phyloP scores from a whole-genome alignment of 92 coral and sea anemone species.

The Actinostola sp. region DNA sequence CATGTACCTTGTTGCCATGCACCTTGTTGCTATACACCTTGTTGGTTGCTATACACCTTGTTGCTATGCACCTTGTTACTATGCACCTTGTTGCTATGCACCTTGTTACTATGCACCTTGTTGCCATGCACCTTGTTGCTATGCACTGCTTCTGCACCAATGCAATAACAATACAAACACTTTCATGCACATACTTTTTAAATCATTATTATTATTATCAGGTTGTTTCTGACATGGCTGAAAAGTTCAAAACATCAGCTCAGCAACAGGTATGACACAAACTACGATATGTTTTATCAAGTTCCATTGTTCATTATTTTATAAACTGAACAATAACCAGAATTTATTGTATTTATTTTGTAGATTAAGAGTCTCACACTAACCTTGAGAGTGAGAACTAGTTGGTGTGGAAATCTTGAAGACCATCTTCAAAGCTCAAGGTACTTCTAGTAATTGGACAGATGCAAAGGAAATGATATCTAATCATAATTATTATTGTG shows the following conservation, averaged over 20 bases:
- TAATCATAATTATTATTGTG: too few species aligned
- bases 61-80: too few species aligned
- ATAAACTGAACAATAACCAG: too few species aligned
- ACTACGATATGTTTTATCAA: not conserved
- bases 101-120: too few species aligned
- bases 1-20: too few species aligned
- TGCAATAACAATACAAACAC: too few species aligned
- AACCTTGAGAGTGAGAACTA: conserved; percentile 24
- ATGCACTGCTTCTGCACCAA: too few species aligned
- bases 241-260: conserved; percentile 28
- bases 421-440: conserved; percentile 41
- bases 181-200: not conserved
- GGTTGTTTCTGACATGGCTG: conserved; percentile 15
- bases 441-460: not conserved
- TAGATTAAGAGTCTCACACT: conserved; percentile 28
- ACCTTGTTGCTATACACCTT: too few species aligned
- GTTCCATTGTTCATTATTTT: not conserved
- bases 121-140: too few species aligned
- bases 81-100: too few species aligned
- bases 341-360: conserved; percentile 16
- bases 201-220: not conserved
- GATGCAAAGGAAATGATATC: too few species aligned
- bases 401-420: conserved; percentile 16
- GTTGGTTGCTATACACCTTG: too few species aligned
- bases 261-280: conserved; percentile 9